Conservation (phyloP, 2,113 vertebrate genomes). For the Xiphophorus maculatus region DNA sequence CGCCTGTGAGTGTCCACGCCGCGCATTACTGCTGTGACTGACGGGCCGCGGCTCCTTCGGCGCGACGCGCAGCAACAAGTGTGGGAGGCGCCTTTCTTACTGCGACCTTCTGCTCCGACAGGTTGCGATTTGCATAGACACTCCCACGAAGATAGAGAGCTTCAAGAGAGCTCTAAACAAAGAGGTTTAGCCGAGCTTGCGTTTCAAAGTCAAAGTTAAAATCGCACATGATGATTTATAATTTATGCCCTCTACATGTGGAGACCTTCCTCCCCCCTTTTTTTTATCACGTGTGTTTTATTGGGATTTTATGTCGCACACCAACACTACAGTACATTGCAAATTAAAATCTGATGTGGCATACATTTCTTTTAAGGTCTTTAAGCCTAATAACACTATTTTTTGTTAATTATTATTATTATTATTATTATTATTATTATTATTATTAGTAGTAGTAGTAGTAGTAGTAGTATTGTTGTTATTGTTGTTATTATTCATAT, state of each 20-base stretch:
- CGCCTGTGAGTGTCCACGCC: neutral
- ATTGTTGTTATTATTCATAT: too few relatives aligned
- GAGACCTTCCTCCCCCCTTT: too few relatives aligned
- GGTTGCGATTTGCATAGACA: constrained; percentile 75
- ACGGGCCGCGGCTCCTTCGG: neutral
- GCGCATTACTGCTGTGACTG: neutral
- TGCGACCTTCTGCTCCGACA: constrained; percentile 25
- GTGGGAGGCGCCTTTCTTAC: neutral
- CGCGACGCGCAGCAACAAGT: neutral
- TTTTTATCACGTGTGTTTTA: too few relatives aligned
- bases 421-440: too few relatives aligned
- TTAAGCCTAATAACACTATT: too few relatives aligned
- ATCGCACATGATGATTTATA: neutral
- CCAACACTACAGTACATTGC: neutral
- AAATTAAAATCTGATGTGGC: neutral
- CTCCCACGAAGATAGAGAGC: constrained; percentile 47
- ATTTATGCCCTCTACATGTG: too few relatives aligned
- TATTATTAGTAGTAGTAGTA: too few relatives aligned
- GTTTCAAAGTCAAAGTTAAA: neutral
- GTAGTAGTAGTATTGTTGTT: too few relatives aligned
- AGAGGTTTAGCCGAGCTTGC: neutral
- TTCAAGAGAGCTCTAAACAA: neutral
- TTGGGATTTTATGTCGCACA: neutral
- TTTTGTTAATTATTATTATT: too few relatives aligned
- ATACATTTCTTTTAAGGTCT: too few relatives aligned